Base-by-base conservation (phyloP, 1,140 invertebrate genomes). In the Drosophila subpulchrella region DNA sequence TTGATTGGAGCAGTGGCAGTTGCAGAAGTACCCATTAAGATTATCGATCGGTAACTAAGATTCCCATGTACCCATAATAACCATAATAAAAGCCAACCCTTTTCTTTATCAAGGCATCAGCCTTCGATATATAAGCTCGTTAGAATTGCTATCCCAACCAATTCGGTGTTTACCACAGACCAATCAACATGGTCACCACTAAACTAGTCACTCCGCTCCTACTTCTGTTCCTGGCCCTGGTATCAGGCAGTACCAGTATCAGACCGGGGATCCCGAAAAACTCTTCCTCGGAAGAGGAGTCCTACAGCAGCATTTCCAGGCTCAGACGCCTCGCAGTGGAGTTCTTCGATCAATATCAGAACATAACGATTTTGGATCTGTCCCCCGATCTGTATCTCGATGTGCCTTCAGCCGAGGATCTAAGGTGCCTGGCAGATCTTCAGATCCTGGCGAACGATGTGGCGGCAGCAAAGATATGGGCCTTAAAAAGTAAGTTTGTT, bases 391-490 rank as follows among this genome's bases (percentile, higher is more conserved):
- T 57, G n/a, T 32, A 15, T 44, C 13, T 17, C 3, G 34, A 61
- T 6, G 4, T 41, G 32, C 54, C 73, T 3, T 27, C 62, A 2
- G 1, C 12, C 11, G 15, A 58, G 15, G 75, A 77, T 48, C 10
- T 54, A 0, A 12, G 44, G 17, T 78, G 75, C 32, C n/a, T 78
- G n/a, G 41, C 46, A 17, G 74, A 78, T n/a, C 41, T 78, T 0
- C 4, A 24, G 1, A 13, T 51, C 1, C 46, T 78, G 0, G 36
- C 27, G 12, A 59, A 54, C 8, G 65, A 55, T 17, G 6, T 78
- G 0, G 27, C 6, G 6, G 12, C 42, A 11, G 8, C 13, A 6
- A 61, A 68, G 12, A 5, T 54, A 0, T 78, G 75, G 74, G 65
- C 75, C 0, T 20, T 59, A 3, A 60, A 41, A 58, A 60, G 74